Conservation (phyloP, 2,113 vertebrate species). For the Ginglymostoma cirratum region DNA sequence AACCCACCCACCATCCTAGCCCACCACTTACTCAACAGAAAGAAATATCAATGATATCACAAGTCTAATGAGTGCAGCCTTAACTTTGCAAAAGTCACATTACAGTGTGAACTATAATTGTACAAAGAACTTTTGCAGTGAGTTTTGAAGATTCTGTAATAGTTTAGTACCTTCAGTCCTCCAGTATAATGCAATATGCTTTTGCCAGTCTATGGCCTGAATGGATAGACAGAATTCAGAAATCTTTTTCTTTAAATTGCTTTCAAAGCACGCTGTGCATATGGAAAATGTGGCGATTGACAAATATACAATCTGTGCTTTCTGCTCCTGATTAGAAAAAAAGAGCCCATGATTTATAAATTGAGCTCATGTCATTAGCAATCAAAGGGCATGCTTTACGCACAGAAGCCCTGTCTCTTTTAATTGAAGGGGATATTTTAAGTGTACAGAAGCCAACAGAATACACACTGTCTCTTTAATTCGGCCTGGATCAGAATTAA, state of each 20-base stretch:
- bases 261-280: not conserved
- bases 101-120: not conserved
- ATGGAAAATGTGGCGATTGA: not conserved
- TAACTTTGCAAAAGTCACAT: not conserved
- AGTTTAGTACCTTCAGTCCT: not conserved
- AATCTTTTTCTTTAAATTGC: not conserved
- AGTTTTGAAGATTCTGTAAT: not conserved
- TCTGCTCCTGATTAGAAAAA: not conserved
- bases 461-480: constrained; percentile 22
- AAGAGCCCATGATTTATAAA: constrained; percentile 8
- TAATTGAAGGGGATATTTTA: constrained; percentile 19
- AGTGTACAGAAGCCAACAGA: constrained; percentile 16
- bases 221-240: not conserved
- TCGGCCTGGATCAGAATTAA: constrained; percentile 28
- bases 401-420: not conserved
- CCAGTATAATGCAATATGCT: not conserved
- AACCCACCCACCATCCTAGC: not conserved
- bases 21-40: not conserved
- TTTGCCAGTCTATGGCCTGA: not conserved
- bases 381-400: constrained; percentile 21
- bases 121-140: not conserved
- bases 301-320: constrained; percentile 13
- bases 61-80: not conserved
- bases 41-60: not conserved
- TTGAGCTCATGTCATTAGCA: constrained; percentile 21